phyloP scores from a whole-genome alignment of 2,888 invertebrate genomes.

The Mesorhabditis spiculigera region DNA sequence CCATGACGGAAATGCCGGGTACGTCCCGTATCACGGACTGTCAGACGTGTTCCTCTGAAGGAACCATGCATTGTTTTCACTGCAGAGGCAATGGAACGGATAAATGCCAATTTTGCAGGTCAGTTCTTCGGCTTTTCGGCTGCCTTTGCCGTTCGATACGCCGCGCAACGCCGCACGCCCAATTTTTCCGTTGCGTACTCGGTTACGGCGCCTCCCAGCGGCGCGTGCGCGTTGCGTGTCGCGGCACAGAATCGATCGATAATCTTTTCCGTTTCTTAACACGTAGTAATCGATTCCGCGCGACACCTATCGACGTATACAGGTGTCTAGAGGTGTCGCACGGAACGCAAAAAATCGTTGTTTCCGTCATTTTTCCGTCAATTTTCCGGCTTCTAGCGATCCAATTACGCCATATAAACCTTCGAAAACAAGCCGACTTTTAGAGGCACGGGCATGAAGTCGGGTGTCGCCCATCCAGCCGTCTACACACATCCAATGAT shows the following conservation, averaged over 20 bases:
- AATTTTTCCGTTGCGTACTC: background rate
- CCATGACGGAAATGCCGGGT: slow-evolving; percentile 52
- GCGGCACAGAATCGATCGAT: background rate
- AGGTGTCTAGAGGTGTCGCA: too few relatives aligned
- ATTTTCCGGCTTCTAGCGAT: too few relatives aligned
- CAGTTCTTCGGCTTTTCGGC: background rate
- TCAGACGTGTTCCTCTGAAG: slow-evolving; percentile 48
- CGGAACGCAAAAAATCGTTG: slow-evolving; percentile 6
- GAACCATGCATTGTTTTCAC: slow-evolving; percentile 55
- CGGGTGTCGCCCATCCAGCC: slow-evolving; percentile 58
- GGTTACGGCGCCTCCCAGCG: background rate
- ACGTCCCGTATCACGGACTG: slow-evolving; percentile 46
- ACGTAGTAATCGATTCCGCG: too few relatives aligned
- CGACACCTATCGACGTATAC: too few relatives aligned
- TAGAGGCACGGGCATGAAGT: slow-evolving; percentile 59
- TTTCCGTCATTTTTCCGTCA: background rate
- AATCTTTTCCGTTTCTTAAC: background rate
- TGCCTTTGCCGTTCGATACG: background rate
- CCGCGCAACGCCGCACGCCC: background rate
- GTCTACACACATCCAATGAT: slow-evolving; percentile 58
- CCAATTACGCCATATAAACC: background rate
- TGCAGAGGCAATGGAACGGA: slow-evolving; percentile 56
- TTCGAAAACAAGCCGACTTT: slow-evolving; percentile 1
- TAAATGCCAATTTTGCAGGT: slow-evolving; percentile 56
- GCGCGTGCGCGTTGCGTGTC: background rate